Conservation (phyloP, 2,888 invertebrate species). For the Athalia rosae region DNA sequence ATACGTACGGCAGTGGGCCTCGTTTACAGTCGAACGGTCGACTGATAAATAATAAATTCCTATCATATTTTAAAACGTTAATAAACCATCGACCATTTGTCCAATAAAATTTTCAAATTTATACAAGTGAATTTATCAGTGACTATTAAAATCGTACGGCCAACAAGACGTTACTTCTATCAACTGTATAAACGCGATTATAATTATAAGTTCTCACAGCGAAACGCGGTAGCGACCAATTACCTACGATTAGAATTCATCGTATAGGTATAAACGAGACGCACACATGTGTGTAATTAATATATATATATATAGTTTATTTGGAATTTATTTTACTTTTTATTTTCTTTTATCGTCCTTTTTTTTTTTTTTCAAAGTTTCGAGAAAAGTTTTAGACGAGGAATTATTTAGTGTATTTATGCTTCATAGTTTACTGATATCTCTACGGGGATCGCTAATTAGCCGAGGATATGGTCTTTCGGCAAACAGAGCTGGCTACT, state of each 20-base stretch:
- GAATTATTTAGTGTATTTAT: conserved; percentile 71
- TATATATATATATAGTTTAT: too few relatives aligned
- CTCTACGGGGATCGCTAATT: conserved; percentile 73
- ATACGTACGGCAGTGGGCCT: not conserved
- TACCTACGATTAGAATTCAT: conserved; percentile 40
- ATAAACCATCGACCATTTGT: conserved; percentile 38
- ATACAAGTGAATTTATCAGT: conserved; percentile 24
- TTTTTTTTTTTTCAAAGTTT: too few relatives aligned
- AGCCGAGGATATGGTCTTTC: conserved; percentile 69
- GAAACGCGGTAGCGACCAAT: conserved; percentile 36
- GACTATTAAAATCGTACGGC: conserved; percentile 37
- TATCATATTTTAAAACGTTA: conserved; percentile 6
- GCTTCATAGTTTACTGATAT: conserved; percentile 71
- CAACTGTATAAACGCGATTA: not conserved
- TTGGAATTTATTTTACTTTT: too few relatives aligned
- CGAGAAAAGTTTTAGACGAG: conserved; percentile 56
- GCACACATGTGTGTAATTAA: too few relatives aligned
- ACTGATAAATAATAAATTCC: conserved; percentile 21
- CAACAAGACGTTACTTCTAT: conserved; percentile 41
- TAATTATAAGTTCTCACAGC: not conserved
- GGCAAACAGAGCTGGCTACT: conserved; percentile 73
- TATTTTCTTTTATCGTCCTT: too few relatives aligned
- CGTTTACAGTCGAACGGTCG: not conserved
- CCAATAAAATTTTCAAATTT: conserved; percentile 41
- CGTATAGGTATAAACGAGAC: too few relatives aligned